A percentile compares a stretch with the other conserved stretches of the same genome.
phyloP scores from a whole-genome alignment of 1,140 invertebrate species.

The Chlorops oryzae region DNA sequence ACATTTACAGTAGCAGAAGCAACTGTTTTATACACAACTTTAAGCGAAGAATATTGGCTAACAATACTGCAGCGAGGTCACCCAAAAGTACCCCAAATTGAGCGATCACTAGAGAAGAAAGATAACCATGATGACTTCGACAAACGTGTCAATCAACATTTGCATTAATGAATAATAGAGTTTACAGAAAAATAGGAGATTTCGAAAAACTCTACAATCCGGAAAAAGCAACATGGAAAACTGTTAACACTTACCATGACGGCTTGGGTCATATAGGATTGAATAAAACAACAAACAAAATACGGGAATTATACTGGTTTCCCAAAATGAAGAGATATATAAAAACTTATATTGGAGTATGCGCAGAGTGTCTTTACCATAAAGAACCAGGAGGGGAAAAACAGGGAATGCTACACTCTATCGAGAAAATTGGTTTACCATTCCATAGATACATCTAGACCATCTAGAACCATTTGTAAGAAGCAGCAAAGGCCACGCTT shows the following conservation, averaged over 20 bases:
- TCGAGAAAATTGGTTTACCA: conserved; percentile 11
- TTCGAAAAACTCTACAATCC: background rate
- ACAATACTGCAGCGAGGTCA: no score
- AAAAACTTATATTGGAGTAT: background rate
- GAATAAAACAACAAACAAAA: no score
- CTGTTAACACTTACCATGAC: background rate
- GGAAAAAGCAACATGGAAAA: background rate
- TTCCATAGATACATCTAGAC: conserved; percentile 21
- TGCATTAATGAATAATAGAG: background rate
- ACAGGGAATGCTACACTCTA: conserved; percentile 20
- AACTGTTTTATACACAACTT: no score
- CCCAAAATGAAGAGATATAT: background rate
- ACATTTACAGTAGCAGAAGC: no score
- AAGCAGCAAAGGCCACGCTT: no score
- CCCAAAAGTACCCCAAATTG: no score
- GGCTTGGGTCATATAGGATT: background rate
- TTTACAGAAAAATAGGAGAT: background rate
- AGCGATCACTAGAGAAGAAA: no score
- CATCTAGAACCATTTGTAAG: conserved; percentile 23
- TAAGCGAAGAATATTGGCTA: no score
- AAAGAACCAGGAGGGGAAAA: conserved; percentile 18
- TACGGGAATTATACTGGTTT: no score
- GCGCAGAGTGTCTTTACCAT: conserved; percentile 1
- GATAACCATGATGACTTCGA: no score
- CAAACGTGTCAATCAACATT: no score